Base-by-base conservation (phyloP, 1,140 invertebrate species). In the Patella vulgata region DNA sequence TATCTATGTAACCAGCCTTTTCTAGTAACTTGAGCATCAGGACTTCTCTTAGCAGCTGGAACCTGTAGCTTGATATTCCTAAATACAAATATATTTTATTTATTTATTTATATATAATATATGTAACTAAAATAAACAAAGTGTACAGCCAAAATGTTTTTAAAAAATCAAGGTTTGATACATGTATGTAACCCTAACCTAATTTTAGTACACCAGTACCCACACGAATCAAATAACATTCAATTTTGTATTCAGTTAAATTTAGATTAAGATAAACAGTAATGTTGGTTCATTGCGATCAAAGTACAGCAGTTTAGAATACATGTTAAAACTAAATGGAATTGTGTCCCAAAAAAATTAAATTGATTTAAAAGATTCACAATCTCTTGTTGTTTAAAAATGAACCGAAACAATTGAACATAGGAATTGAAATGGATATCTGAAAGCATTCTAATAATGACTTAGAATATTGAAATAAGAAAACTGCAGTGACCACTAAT, bases 1-100 rank as follows among this genome's bases (percentile, higher is more conserved):
- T 96, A 93, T 81, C 96, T 95, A 79, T 95, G 91, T 5, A 97
- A 85, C 91, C 94, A 95, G 11, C 94, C 95, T 71, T 92, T 89
- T 59, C 95, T 87, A 1, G 92, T 90, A 0, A 97, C 94, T 4
- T 91, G 91, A 1, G 93, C 91, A 28, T 91, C 66, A 31, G 75
- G 77, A 63, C 78, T 81, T 28, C 85, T 71, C 61, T 84, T 81
- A 9, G 83, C 80, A 40, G 75, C 47, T 21, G 84, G 83, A 21
- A 82, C 78, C 14, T 5, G 33, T 14, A 36, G 6, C 55, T 83
- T 81, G 30, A 76, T 53, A 54, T 65, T 62, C 54, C 72, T 77
- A 59, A 40, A 68, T 65, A 53, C n/a, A 43, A 60, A 33, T 48
- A 28, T 11, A 6, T n/a, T 42, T 9, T 2, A 25, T 1, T 36